These are phyloP conservation scores for Drosophila pseudotakahashii DNA, from an alignment of 2,888 invertebrate species.

Conservation along the genomic window DNA sequence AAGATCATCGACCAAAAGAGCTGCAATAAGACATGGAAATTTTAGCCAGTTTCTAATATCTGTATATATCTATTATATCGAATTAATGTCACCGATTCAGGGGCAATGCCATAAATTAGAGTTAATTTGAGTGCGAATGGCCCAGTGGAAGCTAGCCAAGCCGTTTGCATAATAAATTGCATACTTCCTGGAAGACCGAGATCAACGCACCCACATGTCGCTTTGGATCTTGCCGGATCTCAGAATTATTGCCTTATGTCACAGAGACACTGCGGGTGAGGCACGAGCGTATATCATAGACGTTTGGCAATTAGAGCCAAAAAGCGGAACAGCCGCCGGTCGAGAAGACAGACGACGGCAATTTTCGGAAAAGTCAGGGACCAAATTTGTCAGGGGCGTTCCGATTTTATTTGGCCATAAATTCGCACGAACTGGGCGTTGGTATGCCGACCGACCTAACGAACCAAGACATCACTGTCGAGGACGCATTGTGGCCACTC, in stretches of 20 bases:
- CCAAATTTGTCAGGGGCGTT: slow-evolving; percentile 52
- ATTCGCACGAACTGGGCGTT: slow-evolving; percentile 55
- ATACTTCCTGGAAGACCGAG: slow-evolving; percentile 71
- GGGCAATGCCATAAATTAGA: slow-evolving; percentile 62
- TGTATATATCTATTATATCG: slow-evolving; percentile 12
- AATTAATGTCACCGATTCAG: slow-evolving; percentile 43
- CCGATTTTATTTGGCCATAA: slow-evolving; percentile 66
- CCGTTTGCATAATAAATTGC: slow-evolving; percentile 71
- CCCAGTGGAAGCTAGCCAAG: slow-evolving; percentile 33
- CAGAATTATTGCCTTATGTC: slow-evolving; percentile 47
- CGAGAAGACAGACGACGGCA: slow-evolving; percentile 17
- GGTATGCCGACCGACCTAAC: slow-evolving; percentile 29
- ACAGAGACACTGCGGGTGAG: slow-evolving; percentile 51
- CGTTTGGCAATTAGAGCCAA: slow-evolving; percentile 69
- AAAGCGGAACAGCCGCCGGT: slow-evolving; percentile 20
- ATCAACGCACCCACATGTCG: slow-evolving; percentile 76
- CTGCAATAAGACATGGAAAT: slow-evolving; percentile 1
- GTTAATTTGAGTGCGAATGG: slow-evolving; percentile 56
- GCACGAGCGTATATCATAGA: slow-evolving; percentile 53
- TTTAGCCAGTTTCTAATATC: slow-evolving; percentile 21
- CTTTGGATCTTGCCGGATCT: slow-evolving; percentile 32
- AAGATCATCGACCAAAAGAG: slow-evolving; percentile 36
- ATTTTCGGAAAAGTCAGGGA: slow-evolving; percentile 41
- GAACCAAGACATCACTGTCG: slow-evolving; percentile 45
- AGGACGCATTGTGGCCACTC: slow-evolving; percentile 22